These are phyloP conservation scores for Charanyca ferruginea DNA, from an alignment of 2,888 invertebrate genomes.

Conservation along the genomic window DNA sequence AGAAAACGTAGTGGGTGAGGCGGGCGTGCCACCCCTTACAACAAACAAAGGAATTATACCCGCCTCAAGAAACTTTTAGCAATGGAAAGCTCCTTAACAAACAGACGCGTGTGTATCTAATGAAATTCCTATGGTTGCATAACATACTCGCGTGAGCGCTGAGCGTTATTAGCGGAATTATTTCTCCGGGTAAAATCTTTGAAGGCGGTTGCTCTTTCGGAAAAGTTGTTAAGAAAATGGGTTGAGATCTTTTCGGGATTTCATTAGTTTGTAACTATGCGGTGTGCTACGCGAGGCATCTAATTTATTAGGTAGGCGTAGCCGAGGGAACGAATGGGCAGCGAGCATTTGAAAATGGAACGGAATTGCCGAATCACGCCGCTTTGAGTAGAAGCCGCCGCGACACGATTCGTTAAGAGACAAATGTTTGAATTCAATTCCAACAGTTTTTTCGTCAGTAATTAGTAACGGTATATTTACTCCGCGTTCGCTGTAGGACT, in stretches of 20 bases:
- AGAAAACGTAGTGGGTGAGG: slow-evolving; percentile 90
- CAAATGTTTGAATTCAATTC: slow-evolving; percentile 91
- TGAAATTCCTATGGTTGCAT: slow-evolving; percentile 92
- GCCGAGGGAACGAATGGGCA: slow-evolving; percentile 90
- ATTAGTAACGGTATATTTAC: slow-evolving; percentile 88
- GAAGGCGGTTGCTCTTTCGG: slow-evolving; percentile 90
- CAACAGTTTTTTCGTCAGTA: slow-evolving; percentile 82
- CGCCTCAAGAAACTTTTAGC: slow-evolving; percentile 92
- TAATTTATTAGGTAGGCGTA: slow-evolving; percentile 91
- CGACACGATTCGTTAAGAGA: slow-evolving; percentile 91
- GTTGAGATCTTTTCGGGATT: slow-evolving; percentile 90
- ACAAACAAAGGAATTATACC: slow-evolving; percentile 92
- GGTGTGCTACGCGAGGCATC: slow-evolving; percentile 87
- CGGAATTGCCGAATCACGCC: slow-evolving; percentile 89
- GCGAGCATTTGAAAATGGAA: slow-evolving; percentile 87
- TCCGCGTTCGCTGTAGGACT: slow-evolving; percentile 80
- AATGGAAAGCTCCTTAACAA: slow-evolving; percentile 92
- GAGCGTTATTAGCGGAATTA: slow-evolving; percentile 90
- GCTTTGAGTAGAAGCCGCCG: slow-evolving; percentile 87
- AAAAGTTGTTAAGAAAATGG: slow-evolving; percentile 91
- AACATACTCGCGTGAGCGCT: slow-evolving; percentile 89
- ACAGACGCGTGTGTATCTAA: slow-evolving; percentile 91
- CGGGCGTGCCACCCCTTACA: slow-evolving; percentile 85
- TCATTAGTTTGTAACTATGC: slow-evolving; percentile 91
- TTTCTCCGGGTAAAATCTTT: slow-evolving; percentile 90